Percentiles rank a stretch among this genome's conserved stretches.
phyloP scores from a whole-genome alignment of 1,140 invertebrate genomes.

The Scaptomyza montana region DNA sequence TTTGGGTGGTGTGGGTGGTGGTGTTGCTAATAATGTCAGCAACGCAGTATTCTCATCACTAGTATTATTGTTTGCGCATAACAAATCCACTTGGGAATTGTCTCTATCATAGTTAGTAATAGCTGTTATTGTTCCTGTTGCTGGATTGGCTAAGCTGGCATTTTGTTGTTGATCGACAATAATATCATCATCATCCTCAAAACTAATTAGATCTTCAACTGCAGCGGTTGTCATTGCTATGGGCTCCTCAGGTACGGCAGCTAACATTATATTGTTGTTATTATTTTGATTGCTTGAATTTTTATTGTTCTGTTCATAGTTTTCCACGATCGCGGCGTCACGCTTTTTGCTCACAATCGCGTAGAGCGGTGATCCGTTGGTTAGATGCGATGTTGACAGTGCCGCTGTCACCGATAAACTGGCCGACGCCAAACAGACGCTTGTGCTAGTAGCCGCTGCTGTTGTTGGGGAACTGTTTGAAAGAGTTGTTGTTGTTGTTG shows the following conservation, averaged over 20 bases:
- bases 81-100: slow-evolving; percentile 50
- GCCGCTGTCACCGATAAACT: slow-evolving; percentile 68
- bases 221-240: slow-evolving; percentile 5
- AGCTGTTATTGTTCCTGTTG: slow-evolving; percentile 37
- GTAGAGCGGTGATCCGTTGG: slow-evolving; percentile 46
- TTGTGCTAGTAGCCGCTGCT: slow-evolving; percentile 41
- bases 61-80: slow-evolving; percentile 64
- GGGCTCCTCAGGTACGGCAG: slow-evolving; percentile 63
- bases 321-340: slow-evolving; percentile 39
- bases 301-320: slow-evolving; percentile 38
- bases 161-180: slow-evolving; percentile 2
- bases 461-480: slow-evolving; percentile 7
- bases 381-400: slow-evolving; percentile 53
- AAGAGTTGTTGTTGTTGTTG: slow-evolving; percentile 12
- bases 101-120: slow-evolving; percentile 23
- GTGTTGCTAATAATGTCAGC: slow-evolving; percentile 43
- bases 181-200: slow-evolving; percentile 62
- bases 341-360: slow-evolving; percentile 70
- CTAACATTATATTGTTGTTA: slow-evolving; percentile 54
- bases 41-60: slow-evolving; percentile 23
- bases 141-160: slow-evolving; percentile 14
- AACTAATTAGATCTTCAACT: slow-evolving; percentile 75
- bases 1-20: slow-evolving; percentile 58
- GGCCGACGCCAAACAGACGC: slow-evolving; percentile 37
- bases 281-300: neutral